phyloP scores from a whole-genome alignment of 2,888 invertebrate genomes.

The Folsomia candida region DNA sequence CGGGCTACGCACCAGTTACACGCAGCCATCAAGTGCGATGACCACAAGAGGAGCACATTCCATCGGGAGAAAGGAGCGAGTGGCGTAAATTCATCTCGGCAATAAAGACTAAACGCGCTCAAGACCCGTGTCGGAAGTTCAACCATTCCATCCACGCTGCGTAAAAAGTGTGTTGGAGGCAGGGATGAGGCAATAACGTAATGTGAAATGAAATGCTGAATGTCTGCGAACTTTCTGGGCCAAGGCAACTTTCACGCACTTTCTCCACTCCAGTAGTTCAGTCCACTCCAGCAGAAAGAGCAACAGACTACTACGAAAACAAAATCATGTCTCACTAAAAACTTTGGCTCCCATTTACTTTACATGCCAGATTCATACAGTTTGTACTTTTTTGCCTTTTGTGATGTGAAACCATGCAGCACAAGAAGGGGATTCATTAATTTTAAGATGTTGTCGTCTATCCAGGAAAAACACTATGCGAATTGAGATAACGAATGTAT shows the following conservation, averaged over 20 bases:
- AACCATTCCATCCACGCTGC: background rate
- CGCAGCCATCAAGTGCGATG: background rate
- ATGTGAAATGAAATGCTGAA: slow-evolving; percentile 6
- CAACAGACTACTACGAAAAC: background rate
- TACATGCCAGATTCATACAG: slow-evolving; percentile 5
- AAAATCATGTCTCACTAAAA: slow-evolving; percentile 1
- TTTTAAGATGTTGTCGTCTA: background rate
- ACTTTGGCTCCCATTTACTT: background rate
- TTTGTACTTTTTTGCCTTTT: slow-evolving; percentile 1
- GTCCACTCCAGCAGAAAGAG: background rate
- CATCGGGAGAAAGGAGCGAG: background rate
- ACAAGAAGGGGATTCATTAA: background rate
- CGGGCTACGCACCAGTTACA: background rate
- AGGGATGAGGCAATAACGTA: no score
- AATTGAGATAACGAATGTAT: background rate
- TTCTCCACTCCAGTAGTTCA: background rate
- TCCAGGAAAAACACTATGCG: background rate
- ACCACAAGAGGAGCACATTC: background rate
- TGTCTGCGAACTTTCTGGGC: slow-evolving; percentile 2
- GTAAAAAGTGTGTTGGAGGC: background rate
- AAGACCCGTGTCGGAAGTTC: slow-evolving; percentile 4
- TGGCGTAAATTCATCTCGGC: slow-evolving; percentile 1
- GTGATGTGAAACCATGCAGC: background rate
- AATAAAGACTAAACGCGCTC: slow-evolving; percentile 1
- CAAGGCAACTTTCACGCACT: slow-evolving; percentile 2